Percentiles rank a stretch among this genome's conserved stretches.
phyloP scores from a whole-genome alignment of 2,797 vertebrate genomes.

The Gobionotothen gibberifrons region DNA sequence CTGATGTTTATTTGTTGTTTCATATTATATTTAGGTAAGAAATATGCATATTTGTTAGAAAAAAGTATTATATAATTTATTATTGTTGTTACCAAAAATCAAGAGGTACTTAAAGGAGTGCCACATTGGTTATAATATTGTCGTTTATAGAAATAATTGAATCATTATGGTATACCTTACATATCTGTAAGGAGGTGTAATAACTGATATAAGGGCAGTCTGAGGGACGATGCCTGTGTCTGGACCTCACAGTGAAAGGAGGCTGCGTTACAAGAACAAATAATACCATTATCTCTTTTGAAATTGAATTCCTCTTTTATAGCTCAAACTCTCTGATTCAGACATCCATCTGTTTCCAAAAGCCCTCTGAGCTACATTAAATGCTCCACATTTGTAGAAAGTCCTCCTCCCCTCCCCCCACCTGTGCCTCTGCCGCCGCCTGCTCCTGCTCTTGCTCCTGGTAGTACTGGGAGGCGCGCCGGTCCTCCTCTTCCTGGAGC shows the following conservation, averaged over 20 bases:
- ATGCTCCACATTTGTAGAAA: constrained; percentile 29
- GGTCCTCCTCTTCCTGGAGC: constrained; percentile 97
- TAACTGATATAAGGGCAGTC: background rate
- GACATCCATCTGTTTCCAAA: constrained; percentile 20
- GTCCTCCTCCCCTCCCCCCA: constrained; percentile 46
- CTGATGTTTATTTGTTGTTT: background rate
- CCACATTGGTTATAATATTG: background rate
- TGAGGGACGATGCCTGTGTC: background rate
- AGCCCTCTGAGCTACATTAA: constrained; percentile 20
- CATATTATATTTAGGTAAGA: background rate
- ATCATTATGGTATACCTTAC: background rate
- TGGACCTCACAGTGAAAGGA: background rate
- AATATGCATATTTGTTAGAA: background rate
- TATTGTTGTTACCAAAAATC: background rate
- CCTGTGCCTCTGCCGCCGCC: constrained; percentile 86
- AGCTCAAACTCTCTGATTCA: constrained; percentile 18
- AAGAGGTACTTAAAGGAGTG: background rate
- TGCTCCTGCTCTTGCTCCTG: constrained; percentile 98
- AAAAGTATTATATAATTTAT: background rate
- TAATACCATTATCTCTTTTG: background rate
- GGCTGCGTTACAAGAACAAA: background rate
- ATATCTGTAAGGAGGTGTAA: background rate
- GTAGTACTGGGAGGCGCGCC: constrained; percentile 96
- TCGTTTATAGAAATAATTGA: background rate
- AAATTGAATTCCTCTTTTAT: background rate